Conservation (phyloP, 2,888 invertebrate species). For the Camptogramma bilineatum region DNA sequence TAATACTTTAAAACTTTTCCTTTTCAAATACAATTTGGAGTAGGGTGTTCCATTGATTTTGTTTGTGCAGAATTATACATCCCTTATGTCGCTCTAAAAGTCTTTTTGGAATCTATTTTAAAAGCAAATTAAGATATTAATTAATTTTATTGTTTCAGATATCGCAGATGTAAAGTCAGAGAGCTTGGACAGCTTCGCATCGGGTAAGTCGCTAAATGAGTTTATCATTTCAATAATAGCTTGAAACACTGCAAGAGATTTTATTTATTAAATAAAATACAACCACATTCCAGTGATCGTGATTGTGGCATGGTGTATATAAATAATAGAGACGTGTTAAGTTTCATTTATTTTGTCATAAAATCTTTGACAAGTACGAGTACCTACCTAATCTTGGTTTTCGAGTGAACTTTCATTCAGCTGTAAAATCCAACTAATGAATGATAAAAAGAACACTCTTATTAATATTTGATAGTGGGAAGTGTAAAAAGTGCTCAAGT, state of each 20-base stretch:
- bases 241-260: too few relatives aligned
- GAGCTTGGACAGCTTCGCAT: conserved; percentile 81
- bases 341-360: neutral
- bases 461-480: conserved; percentile 80
- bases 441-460: conserved; percentile 56
- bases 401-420: conserved; percentile 41
- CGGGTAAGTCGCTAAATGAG: conserved; percentile 63
- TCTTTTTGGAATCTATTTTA: too few relatives aligned
- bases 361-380: neutral
- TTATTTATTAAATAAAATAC: too few relatives aligned
- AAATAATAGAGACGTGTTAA: too few relatives aligned
- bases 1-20: conserved; percentile 37
- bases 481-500: conserved; percentile 76
- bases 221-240: conserved; percentile 37
- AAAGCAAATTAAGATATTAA: too few relatives aligned
- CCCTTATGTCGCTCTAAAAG: neutral
- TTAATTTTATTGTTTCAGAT: conserved; percentile 71
- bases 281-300: too few relatives aligned
- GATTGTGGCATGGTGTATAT: too few relatives aligned
- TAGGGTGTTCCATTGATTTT: conserved; percentile 15
- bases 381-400: neutral
- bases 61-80: neutral
- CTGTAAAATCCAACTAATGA: conserved; percentile 59
- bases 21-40: conserved; percentile 18
- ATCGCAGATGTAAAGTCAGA: conserved; percentile 77